A percentile compares a stretch with the other conserved stretches of the same genome.
Evolutionary conservation across 2,797 vertebrate species (phyloP).

Genomic region (Sebastes trivittatus): DNA sequence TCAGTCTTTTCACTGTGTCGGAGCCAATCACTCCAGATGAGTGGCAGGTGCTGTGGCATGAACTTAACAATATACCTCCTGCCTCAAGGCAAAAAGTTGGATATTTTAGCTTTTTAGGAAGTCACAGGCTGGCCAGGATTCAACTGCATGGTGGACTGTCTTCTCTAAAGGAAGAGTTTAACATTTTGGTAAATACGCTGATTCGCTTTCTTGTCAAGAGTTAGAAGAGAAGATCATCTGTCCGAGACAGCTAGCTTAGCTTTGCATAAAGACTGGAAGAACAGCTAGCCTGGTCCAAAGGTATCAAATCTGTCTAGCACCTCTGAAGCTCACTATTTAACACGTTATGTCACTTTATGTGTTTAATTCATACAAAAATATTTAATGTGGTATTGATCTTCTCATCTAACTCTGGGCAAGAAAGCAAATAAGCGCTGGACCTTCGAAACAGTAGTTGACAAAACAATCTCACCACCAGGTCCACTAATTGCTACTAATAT

Average conservation of each 20-base stretch:
- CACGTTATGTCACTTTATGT: not conserved
- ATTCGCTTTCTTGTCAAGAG: not conserved
- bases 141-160: not conserved
- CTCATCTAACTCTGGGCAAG: too few relatives aligned
- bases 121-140: not conserved
- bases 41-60: conserved; percentile 2
- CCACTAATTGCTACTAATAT: too few relatives aligned
- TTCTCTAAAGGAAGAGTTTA: not conserved
- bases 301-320: not conserved
- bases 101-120: not conserved
- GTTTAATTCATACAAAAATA: not conserved
- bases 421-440: not conserved
- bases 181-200: not conserved
- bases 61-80: not conserved
- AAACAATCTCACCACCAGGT: not conserved
- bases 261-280: not conserved
- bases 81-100: conserved; percentile 1
- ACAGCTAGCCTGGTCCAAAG: not conserved
- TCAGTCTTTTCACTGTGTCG: not conserved
- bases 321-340: not conserved
- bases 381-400: too few relatives aligned
- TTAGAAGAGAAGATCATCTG: not conserved
- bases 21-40: conserved; percentile 14
- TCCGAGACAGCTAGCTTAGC: not conserved
- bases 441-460: not conserved